A percentile compares a stretch with the other conserved stretches of the same genome.
Evolutionary conservation across 2,888 invertebrate species (phyloP).

Genomic region (Drosophila rubida): DNA sequence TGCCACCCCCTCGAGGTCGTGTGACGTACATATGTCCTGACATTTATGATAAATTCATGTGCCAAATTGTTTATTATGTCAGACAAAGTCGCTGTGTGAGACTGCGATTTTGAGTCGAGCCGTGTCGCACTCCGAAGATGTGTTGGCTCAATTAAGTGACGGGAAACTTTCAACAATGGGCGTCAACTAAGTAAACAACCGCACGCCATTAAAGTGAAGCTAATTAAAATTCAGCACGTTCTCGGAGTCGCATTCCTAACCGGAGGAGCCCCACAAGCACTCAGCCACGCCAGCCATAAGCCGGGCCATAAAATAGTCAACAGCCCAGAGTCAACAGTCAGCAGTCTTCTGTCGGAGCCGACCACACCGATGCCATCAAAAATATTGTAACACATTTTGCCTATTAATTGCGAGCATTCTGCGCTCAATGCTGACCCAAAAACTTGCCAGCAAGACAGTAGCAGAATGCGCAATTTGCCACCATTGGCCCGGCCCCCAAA

Average conservation of each 20-base stretch:
- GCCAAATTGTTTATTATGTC: constrained; percentile 35
- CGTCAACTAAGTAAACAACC: constrained; percentile 50
- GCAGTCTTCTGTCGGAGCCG: constrained; percentile 43
- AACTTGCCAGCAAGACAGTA: constrained; percentile 20
- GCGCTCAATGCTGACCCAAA: constrained; percentile 20
- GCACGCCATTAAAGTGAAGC: constrained; percentile 65
- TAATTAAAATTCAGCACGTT: constrained; percentile 81
- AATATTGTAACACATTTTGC: constrained; percentile 79
- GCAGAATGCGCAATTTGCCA: constrained; percentile 45
- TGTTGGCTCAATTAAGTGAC: constrained; percentile 30
- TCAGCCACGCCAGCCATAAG: constrained; percentile 41
- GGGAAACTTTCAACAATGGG: constrained; percentile 23
- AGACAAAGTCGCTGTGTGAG: neutral
- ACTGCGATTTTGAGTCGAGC: constrained; percentile 1
- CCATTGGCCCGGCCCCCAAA: constrained; percentile 19
- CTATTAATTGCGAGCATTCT: constrained; percentile 69
- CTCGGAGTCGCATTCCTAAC: constrained; percentile 15
- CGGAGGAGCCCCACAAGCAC: constrained; percentile 5
- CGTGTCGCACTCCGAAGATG: constrained; percentile 5
- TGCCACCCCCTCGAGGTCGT: constrained; percentile 35
- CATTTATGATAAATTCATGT: constrained; percentile 65
- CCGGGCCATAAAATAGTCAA: constrained; percentile 62
- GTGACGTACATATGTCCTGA: constrained; percentile 40
- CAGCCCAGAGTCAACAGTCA: constrained; percentile 47
- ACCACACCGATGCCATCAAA: constrained; percentile 69